These are phyloP conservation scores for Rhyacophila evoluta DNA, from an alignment of 2,888 invertebrate species.

Conservation along the genomic window DNA sequence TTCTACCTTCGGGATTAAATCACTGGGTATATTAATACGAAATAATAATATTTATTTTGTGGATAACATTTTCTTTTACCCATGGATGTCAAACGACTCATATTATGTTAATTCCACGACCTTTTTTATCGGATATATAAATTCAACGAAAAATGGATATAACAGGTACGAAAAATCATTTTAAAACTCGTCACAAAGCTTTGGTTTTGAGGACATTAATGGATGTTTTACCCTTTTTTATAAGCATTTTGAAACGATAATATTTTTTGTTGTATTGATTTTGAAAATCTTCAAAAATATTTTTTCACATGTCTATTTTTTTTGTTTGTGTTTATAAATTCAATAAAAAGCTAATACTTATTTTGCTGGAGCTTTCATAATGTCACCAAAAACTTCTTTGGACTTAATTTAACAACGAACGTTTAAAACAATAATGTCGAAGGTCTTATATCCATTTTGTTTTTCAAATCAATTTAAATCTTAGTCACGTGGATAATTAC, in stretches of 20 bases:
- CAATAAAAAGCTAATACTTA: too few species aligned
- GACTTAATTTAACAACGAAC: too few species aligned
- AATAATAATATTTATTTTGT: neutral
- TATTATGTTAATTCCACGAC: neutral
- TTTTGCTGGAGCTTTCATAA: too few species aligned
- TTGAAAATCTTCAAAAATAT: too few species aligned
- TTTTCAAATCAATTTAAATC: too few species aligned
- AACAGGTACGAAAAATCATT: conserved; percentile 6
- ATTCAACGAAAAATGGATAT: neutral
- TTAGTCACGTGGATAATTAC: too few species aligned
- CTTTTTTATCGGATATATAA: conserved; percentile 13
- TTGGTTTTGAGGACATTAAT: neutral
- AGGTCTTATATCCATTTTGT: too few species aligned
- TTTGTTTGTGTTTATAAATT: too few species aligned
- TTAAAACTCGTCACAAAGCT: conserved; percentile 15
- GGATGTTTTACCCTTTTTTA: neutral
- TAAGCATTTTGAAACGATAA: neutral
- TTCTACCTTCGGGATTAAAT: conserved; percentile 1
- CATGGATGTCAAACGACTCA: neutral
- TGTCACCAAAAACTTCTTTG: too few species aligned
- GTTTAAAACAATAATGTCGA: too few species aligned
- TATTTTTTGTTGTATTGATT: too few species aligned
- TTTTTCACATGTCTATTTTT: too few species aligned
- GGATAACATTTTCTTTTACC: neutral
- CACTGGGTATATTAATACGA: conserved; percentile 6